A percentile compares a stretch with the other conserved stretches of the same genome.
These are phyloP conservation scores for Erythrolamprus reginae DNA, from an alignment of 2,113 vertebrate species.

Conservation along the genomic window DNA sequence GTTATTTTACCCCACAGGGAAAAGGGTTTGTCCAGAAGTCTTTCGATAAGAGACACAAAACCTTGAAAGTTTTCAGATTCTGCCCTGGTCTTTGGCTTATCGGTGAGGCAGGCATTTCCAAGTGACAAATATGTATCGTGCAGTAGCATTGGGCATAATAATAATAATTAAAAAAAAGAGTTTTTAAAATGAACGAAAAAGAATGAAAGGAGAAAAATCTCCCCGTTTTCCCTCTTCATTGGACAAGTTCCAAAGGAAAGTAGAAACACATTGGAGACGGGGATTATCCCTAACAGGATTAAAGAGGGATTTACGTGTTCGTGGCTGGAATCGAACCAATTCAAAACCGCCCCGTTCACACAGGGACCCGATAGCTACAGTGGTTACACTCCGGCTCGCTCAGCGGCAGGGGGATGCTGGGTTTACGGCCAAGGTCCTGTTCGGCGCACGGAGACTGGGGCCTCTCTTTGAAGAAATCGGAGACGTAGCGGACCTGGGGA, in stretches of 20 bases:
- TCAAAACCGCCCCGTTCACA: constrained; percentile 57
- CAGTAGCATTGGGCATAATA: neutral
- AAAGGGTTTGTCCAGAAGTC: neutral
- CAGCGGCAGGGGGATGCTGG: constrained; percentile 74
- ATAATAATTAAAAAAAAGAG: neutral
- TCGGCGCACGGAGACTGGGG: constrained; percentile 55
- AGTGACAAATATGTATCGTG: neutral
- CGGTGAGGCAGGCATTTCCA: neutral
- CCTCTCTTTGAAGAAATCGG: constrained; percentile 87
- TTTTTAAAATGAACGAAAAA: neutral
- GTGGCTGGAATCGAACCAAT: neutral
- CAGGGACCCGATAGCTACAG: constrained; percentile 66
- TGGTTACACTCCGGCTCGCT: constrained; percentile 78
- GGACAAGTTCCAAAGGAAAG: neutral
- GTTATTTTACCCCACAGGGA: neutral
- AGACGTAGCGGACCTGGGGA: constrained; percentile 79
- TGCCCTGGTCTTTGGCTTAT: neutral
- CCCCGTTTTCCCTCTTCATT: too few relatives aligned
- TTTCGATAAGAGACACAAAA: constrained; percentile 13
- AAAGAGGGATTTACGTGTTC: neutral
- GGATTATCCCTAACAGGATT: too few relatives aligned
- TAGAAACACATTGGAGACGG: rapidly evolving
- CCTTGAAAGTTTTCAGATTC: constrained; percentile 7
- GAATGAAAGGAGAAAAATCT: neutral
- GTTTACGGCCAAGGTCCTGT: constrained; percentile 73